Evolutionary conservation across 2,888 invertebrate genomes (phyloP), one percentile per base, ranked within the genome.

Genomic region (Lamellibrachia satsuma): DNA sequence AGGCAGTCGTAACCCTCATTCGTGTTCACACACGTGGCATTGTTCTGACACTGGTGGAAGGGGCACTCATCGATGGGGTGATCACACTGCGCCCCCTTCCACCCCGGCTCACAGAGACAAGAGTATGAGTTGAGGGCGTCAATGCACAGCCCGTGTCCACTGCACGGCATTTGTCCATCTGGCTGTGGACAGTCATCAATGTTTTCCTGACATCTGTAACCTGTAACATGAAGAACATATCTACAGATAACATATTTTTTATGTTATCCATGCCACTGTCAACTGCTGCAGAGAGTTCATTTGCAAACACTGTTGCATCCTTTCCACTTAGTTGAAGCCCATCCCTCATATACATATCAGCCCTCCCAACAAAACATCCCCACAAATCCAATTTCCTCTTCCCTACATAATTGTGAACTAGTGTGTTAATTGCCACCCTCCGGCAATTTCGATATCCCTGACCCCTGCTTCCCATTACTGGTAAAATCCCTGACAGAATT

Each of bases 21-120:
- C 7, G 52, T 91, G 93, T 93, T 93, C 75, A 93, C 90, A 60
- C 93, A 93, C 2, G 93, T 93, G 27, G 93, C 93, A 11, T 92
- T 92, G 91, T 93, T 93, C 15, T 90, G 39, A 75, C 93, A 93
- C 52, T 90, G 22, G 92, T 92, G 51, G 52, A 92, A 90, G 52
- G 91, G 55, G 27, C 93, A 93, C 90, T 92, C 90, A 52, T 92
- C 92, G 3, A 92, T 90, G n/a, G 92, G 93, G 11, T 51, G 90
- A 27, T 92, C 93, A 92, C 94, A 94, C 92, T 93, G 91, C 90
- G 52, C 27, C 11, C 94, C 94, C 92, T 93, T 93, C 93, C 93
- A 94, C 39, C 94, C 94, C 4, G 94, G 94, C 91, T 94, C 91
- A 91, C 94, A 94, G 51, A 93, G 92, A 57, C 94, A 94, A 7